A percentile compares a stretch with the other conserved stretches of the same genome.
phyloP scores from a whole-genome alignment of 53 echinoderm and acorn worm species.

The Luidia sarsii region DNA sequence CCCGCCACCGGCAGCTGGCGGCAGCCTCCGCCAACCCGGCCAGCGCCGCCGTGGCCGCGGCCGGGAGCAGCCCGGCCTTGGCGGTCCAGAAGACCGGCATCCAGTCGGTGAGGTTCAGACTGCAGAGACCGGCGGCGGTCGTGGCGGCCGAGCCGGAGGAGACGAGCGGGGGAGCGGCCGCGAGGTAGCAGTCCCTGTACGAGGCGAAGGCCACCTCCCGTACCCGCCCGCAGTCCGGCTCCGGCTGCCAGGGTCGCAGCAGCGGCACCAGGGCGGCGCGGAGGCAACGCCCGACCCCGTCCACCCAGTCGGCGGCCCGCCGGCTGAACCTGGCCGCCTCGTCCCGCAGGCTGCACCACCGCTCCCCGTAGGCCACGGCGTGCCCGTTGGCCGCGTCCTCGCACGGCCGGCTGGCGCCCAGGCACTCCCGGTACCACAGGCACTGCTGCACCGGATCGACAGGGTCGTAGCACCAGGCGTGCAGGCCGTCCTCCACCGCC shows the following conservation, averaged over 20 bases:
- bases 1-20: background rate
- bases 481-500: too few species aligned
- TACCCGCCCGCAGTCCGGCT: background rate
- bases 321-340: conserved; percentile 80
- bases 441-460: background rate
- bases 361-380: conserved; percentile 14
- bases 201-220: background rate
- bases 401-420: background rate
- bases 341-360: background rate
- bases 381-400: conserved; percentile 1
- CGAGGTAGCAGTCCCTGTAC: conserved; percentile 3
- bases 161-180: conserved; percentile 1
- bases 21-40: background rate
- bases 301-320: conserved; percentile 76
- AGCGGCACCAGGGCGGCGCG: background rate
- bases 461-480: conserved; percentile 10
- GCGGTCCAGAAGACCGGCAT: conserved; percentile 25
- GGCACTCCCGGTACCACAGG: conserved; percentile 20
- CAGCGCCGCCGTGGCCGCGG: background rate
- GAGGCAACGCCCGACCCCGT: conserved; percentile 7
- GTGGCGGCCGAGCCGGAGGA: conserved; percentile 8
- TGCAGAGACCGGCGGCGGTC: conserved; percentile 13
- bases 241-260: background rate
- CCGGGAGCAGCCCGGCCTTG: conserved; percentile 3
- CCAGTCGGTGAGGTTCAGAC: conserved; percentile 8